A percentile compares a stretch with the other conserved stretches of the same genome.
These are phyloP conservation scores for Syrphus vitripennis DNA, from an alignment of 2,888 invertebrate genomes.

Conservation along the genomic window DNA sequence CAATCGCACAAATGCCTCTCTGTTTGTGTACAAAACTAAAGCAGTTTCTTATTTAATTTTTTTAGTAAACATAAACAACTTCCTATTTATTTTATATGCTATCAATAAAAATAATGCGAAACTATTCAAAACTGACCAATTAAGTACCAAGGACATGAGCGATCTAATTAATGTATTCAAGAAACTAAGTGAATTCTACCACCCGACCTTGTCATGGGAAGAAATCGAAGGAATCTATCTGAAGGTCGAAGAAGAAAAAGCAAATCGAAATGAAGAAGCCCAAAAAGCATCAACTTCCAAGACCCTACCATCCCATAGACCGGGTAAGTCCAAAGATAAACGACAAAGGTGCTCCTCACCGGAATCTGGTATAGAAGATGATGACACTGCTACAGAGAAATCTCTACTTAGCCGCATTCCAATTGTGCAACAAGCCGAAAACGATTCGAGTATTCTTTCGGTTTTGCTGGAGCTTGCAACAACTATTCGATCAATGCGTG, in stretches of 20 bases:
- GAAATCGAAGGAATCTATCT: slow-evolving; percentile 75
- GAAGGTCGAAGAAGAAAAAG: slow-evolving; percentile 41
- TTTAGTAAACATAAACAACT: neutral
- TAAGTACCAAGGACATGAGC: slow-evolving; percentile 73
- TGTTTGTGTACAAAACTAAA: slow-evolving; percentile 27
- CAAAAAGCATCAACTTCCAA: slow-evolving; percentile 24
- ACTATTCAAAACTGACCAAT: neutral
- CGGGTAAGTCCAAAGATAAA: neutral
- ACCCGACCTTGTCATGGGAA: slow-evolving; percentile 75
- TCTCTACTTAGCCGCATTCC: slow-evolving; percentile 65
- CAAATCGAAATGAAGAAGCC: neutral
- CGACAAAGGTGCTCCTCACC: neutral
- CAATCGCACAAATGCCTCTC: slow-evolving; percentile 1
- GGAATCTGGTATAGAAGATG: slow-evolving; percentile 14
- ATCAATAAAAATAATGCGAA: neutral
- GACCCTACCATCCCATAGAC: neutral
- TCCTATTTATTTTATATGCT: too few relatives aligned
- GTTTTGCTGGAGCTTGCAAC: slow-evolving; percentile 76
- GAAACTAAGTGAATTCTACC: slow-evolving; percentile 75
- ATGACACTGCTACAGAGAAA: neutral
- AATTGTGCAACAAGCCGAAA: slow-evolving; percentile 72
- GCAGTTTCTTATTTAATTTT: neutral
- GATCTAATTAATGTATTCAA: slow-evolving; percentile 76
- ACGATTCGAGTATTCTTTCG: slow-evolving; percentile 73
- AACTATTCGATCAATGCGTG: slow-evolving; percentile 76